Evolutionary conservation across 2,888 invertebrate species (phyloP).

Genomic region (Deroplatys truncata): DNA sequence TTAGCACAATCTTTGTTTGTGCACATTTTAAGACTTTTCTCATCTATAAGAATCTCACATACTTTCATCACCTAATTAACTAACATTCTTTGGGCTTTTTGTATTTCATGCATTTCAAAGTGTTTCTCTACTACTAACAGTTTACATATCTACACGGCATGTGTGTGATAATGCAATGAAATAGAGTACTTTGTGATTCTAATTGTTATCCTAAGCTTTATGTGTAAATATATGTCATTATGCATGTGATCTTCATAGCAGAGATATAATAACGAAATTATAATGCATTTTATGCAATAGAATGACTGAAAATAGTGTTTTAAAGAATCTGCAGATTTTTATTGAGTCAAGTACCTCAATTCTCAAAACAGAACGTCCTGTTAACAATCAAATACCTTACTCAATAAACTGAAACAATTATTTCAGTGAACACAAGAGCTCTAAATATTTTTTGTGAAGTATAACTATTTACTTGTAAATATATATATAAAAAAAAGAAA

Average conservation of each 20-base stretch:
- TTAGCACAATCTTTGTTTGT: neutral
- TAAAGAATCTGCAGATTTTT: neutral
- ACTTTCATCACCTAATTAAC: too few species aligned
- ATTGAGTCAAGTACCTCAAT: neutral
- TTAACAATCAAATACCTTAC: neutral
- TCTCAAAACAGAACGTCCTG: neutral
- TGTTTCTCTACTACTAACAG: neutral
- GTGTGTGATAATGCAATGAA: neutral
- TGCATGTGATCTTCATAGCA: neutral
- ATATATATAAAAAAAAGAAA: neutral
- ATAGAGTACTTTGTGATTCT: neutral
- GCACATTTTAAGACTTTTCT: neutral
- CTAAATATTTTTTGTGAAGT: neutral
- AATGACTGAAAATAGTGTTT: neutral
- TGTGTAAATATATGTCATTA: neutral
- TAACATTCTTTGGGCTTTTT: neutral
- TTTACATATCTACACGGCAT: neutral
- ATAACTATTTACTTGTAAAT: neutral
- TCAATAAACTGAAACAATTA: neutral
- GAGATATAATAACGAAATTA: neutral
- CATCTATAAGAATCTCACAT: neutral
- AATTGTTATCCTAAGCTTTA: neutral
- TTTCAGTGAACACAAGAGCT: neutral
- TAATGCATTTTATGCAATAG: neutral
- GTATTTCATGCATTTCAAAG: neutral